These are phyloP conservation scores for Hipparchia sbordonii DNA, from an alignment of 2,888 invertebrate species.

Conservation along the genomic window DNA sequence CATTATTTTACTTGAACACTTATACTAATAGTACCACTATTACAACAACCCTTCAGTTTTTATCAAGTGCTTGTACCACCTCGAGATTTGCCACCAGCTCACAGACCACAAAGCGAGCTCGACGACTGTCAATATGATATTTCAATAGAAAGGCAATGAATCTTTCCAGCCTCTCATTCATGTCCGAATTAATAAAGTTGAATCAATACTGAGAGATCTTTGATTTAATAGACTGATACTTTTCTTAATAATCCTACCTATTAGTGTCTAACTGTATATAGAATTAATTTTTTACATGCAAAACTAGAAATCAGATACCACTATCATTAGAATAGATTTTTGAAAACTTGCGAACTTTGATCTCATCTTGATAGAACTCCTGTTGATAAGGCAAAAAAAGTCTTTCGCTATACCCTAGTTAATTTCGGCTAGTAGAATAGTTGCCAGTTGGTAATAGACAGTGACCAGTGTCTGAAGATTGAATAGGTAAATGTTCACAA, in stretches of 20 bases:
- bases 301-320: not conserved
- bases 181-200: constrained; percentile 4
- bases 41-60: not conserved
- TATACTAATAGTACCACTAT: no score
- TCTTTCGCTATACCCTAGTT: no score
- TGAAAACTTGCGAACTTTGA: no score
- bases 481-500: no score
- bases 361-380: no score
- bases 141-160: constrained; percentile 54
- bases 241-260: not conserved
- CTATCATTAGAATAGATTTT: not conserved
- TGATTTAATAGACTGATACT: constrained; percentile 7
- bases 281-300: not conserved
- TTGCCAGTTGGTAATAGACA: no score
- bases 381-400: no score
- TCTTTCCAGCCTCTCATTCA: constrained; percentile 18
- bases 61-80: not conserved
- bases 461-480: no score
- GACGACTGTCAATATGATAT: constrained; percentile 59
- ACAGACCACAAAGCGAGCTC: constrained; percentile 33
- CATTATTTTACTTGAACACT: no score
- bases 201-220: constrained; percentile 8
- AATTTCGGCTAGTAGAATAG: no score
- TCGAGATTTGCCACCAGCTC: not conserved
- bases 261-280: not conserved